Evolutionary conservation across 2,888 invertebrate species (phyloP), one percentile per base, ranked within the genome.

Genomic region (Callimorpha dominula): DNA sequence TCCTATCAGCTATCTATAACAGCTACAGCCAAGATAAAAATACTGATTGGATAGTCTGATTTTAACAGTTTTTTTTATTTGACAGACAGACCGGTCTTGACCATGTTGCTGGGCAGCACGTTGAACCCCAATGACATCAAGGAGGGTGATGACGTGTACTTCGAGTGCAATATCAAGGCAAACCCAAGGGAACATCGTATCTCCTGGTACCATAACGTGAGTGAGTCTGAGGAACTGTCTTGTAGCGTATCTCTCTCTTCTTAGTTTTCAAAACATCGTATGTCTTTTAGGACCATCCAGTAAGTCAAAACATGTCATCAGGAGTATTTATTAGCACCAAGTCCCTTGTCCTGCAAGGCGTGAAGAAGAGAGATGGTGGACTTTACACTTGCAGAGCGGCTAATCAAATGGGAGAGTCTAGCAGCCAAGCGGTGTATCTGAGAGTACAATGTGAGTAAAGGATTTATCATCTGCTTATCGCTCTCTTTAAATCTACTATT

Each of bases 191-290:
- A 97, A 75, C 97, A 98, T 91, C 97, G 98, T 91, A 97, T 98
- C 89, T 97, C 97, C 77, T 98, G 98, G 98, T 98, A 97, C 92
- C 98, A 98, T 95, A 97, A 98, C 95, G 98, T 98, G 96, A 97
- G 98, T 97, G 89, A 90, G 88, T 90, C 85, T n/a, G 66, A 70
- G 66, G 43, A 57, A 49, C 57, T 70, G 14, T 60, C 31, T 69
- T 20, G 31, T 54, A 42, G 17, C 31, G 31, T 31, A 46, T 46
- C 9, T 46, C 43, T 42, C 40, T 5, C 31, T 31, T 63, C 50
- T 14, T 68, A 62, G 43, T 52, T 4, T 43, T 9, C 9, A 31
- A 31, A 31, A 31, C 31, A 31, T 31, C 31, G 31, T 31, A 46
- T 46, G 6, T 46, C 43, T 73, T 73, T 1, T 81, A 98, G 98